Evolutionary conservation across 2,113 vertebrate species (phyloP).

Genomic region (Sclerurus mexicanus): DNA sequence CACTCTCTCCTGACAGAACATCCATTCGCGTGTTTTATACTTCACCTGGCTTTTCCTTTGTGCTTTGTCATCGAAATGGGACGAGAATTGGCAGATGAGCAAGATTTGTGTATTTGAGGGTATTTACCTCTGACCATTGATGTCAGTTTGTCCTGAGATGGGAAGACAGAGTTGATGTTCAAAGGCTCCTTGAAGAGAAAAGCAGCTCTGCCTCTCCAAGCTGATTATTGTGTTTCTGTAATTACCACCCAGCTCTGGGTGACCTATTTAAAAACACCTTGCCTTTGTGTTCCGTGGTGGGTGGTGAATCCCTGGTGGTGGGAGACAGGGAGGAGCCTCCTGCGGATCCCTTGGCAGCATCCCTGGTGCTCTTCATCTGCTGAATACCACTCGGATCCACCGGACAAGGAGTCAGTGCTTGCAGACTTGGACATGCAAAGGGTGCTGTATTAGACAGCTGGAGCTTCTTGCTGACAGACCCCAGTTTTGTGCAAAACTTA

Average conservation of each 20-base stretch:
- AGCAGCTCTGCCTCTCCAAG: slow-evolving; percentile 44
- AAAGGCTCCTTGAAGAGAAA: neutral
- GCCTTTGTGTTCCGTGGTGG: neutral
- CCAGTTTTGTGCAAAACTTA: neutral
- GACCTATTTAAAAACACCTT: slow-evolving; percentile 43
- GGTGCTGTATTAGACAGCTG: fast-evolving
- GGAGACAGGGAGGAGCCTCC: neutral
- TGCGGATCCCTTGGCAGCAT: neutral
- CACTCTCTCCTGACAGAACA: neutral
- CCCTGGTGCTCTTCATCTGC: neutral
- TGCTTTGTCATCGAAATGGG: neutral
- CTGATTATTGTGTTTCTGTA: slow-evolving; percentile 46
- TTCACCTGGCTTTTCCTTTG: neutral
- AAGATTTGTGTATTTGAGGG: neutral
- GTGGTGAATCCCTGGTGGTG: neutral
- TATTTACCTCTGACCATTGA: neutral
- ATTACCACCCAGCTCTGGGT: slow-evolving; percentile 32
- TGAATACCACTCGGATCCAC: fast-evolving
- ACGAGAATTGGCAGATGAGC: neutral
- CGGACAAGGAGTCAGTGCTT: fast-evolving
- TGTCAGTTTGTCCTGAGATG: neutral
- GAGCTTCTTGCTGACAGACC: neutral
- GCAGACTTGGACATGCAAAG: fast-evolving
- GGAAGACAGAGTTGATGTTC: neutral
- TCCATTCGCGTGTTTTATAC: neutral